These are phyloP conservation scores for Ethmia dodecea DNA, from an alignment of 2,888 invertebrate species.

Conservation along the genomic window DNA sequence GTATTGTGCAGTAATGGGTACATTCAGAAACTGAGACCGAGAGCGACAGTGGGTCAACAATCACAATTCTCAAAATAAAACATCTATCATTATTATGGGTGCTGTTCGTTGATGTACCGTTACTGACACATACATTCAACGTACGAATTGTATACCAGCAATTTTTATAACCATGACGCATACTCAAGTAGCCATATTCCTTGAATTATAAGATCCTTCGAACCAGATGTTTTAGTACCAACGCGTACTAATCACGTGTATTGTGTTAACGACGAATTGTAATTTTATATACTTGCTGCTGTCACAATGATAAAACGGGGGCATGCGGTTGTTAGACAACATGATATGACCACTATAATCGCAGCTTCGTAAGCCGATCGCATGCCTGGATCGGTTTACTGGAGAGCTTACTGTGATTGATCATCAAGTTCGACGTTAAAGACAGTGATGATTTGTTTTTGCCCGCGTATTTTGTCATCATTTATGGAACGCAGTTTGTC, in stretches of 20 bases:
- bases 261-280: conserved; percentile 24
- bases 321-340: conserved; percentile 26
- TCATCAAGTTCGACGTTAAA: conserved; percentile 19
- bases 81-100: not conserved
- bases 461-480: conserved; percentile 3
- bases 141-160: conserved; percentile 27
- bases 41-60: conserved; percentile 19
- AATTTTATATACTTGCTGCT: conserved; percentile 32
- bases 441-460: conserved; percentile 16
- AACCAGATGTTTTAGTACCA: conserved; percentile 20
- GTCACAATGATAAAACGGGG: conserved; percentile 27
- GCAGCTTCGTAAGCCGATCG: conserved; percentile 29
- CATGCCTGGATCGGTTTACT: conserved; percentile 22
- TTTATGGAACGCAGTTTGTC: conserved; percentile 8
- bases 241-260: not conserved
- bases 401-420: conserved; percentile 31
- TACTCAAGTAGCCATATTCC: conserved; percentile 27
- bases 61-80: conserved; percentile 7
- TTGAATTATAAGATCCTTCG: conserved; percentile 27
- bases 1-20: conserved; percentile 10
- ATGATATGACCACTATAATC: conserved; percentile 26
- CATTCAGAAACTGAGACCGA: conserved; percentile 24
- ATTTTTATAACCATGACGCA: conserved; percentile 53
- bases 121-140: conserved; percentile 34
- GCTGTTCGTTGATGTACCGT: conserved; percentile 44